phyloP scores from a whole-genome alignment of 2,797 vertebrate species.

The Scomberomorus guttatus region DNA sequence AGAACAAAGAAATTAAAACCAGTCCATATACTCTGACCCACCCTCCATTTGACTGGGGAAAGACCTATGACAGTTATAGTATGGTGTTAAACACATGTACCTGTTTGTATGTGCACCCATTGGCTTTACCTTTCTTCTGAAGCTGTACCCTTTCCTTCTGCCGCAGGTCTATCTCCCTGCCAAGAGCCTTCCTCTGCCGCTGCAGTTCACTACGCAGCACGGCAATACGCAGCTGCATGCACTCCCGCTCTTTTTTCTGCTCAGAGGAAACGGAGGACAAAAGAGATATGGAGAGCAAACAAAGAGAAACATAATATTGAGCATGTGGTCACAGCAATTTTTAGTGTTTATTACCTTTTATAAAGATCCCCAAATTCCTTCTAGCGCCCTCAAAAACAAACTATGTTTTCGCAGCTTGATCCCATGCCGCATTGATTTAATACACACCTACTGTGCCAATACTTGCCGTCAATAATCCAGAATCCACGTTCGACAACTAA shows the following conservation, averaged over 20 bases:
- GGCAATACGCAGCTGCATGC: conserved; percentile 93
- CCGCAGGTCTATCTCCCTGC: conserved; percentile 89
- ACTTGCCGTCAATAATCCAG: conserved; percentile 33
- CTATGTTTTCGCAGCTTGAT: conserved; percentile 40
- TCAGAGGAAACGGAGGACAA: conserved; percentile 11
- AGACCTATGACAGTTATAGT: not conserved
- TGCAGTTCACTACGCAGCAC: conserved; percentile 94
- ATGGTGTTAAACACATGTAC: not conserved
- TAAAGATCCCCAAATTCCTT: conserved; percentile 46
- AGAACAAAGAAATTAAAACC: not conserved
- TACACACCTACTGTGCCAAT: conserved; percentile 12
- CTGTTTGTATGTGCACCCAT: not conserved
- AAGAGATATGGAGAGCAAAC: conserved; percentile 29
- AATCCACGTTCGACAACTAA: conserved; percentile 48
- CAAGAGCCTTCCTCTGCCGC: conserved; percentile 94
- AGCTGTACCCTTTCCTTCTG: conserved; percentile 90
- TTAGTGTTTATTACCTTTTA: conserved; percentile 44
- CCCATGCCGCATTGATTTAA: conserved; percentile 33
- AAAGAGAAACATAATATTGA: conserved; percentile 44
- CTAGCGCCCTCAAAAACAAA: conserved; percentile 41
- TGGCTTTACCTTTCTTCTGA: conserved; percentile 89
- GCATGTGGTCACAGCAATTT: conserved; percentile 25
- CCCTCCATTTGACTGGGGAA: not conserved
- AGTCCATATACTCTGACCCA: not conserved
- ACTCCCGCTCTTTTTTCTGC: conserved; percentile 97